Conservation (phyloP, 2,797 vertebrate species). For the Poecilia wingei region DNA sequence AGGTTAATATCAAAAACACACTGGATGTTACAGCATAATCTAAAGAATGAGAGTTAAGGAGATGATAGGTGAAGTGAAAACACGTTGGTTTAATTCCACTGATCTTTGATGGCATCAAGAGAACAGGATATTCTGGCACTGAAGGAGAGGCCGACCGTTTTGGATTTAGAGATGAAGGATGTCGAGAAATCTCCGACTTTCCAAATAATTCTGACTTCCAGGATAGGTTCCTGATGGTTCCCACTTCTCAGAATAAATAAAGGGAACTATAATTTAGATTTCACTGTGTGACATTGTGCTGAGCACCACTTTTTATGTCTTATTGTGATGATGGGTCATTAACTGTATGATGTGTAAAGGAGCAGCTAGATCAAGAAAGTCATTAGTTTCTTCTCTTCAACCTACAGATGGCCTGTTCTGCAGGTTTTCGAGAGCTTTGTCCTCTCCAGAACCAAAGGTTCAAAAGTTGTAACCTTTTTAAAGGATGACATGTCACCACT, state of each 20-base stretch:
- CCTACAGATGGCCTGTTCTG: conserved; percentile 17
- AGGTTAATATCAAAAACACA: too few relatives aligned
- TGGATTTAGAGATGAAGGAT: background rate
- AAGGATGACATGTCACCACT: conserved; percentile 35
- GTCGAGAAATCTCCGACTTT: background rate
- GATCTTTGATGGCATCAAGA: too few relatives aligned
- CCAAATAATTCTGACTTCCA: background rate
- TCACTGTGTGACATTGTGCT: background rate
- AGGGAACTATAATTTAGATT: background rate
- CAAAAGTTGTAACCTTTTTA: conserved; percentile 56
- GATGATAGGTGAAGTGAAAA: too few relatives aligned
- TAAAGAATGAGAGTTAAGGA: too few relatives aligned
- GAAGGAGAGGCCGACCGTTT: background rate
- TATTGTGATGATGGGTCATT: conserved; percentile 5
- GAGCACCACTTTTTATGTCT: background rate
- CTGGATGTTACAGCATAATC: too few relatives aligned
- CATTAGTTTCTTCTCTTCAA: conserved; percentile 43
- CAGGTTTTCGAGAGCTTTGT: conserved; percentile 50
- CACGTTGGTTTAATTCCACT: too few relatives aligned
- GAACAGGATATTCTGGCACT: too few relatives aligned
- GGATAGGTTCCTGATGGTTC: background rate
- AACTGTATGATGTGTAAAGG: conserved; percentile 13
- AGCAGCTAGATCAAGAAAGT: conserved; percentile 36
- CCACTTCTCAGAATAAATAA: background rate
- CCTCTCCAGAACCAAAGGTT: conserved; percentile 50